These are phyloP conservation scores for Paralvinella palmiformis DNA, from an alignment of 1,140 invertebrate species.

Conservation along the genomic window DNA sequence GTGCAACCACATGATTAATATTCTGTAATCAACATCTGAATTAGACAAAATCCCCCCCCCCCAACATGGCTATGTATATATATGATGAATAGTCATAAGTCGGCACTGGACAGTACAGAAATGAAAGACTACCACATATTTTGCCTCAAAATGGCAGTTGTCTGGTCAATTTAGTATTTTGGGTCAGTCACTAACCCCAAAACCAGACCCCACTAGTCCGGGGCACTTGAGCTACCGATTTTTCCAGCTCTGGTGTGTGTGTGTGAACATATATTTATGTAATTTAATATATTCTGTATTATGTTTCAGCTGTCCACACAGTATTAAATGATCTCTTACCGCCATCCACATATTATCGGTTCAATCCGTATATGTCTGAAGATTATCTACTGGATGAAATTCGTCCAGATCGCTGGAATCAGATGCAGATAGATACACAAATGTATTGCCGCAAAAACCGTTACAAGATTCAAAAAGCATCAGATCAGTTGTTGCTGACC, in stretches of 20 bases:
- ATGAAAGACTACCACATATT: no score
- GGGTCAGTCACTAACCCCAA: neutral
- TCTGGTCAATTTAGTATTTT: neutral
- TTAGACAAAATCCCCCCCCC: no score
- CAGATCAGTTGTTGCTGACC: slow-evolving; percentile 50
- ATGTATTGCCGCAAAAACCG: slow-evolving; percentile 70
- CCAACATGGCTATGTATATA: no score
- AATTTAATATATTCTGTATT: slow-evolving; percentile 2
- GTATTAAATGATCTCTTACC: slow-evolving; percentile 76
- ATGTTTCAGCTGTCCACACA: slow-evolving; percentile 57
- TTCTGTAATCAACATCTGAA: no score
- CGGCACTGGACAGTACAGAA: no score
- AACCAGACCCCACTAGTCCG: no score
- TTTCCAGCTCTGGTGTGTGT: no score
- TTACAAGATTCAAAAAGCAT: slow-evolving; percentile 59
- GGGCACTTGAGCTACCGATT: no score
- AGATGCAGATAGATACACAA: slow-evolving; percentile 55
- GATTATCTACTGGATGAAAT: slow-evolving; percentile 79
- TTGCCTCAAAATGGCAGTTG: no score
- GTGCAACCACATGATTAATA: no score
- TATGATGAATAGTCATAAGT: no score
- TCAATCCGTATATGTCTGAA: slow-evolving; percentile 84
- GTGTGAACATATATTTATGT: no score
- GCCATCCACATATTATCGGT: slow-evolving; percentile 72
- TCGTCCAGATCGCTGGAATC: slow-evolving; percentile 55